Conservation (phyloP, 2,797 vertebrate species). For the Mus spretus region DNA sequence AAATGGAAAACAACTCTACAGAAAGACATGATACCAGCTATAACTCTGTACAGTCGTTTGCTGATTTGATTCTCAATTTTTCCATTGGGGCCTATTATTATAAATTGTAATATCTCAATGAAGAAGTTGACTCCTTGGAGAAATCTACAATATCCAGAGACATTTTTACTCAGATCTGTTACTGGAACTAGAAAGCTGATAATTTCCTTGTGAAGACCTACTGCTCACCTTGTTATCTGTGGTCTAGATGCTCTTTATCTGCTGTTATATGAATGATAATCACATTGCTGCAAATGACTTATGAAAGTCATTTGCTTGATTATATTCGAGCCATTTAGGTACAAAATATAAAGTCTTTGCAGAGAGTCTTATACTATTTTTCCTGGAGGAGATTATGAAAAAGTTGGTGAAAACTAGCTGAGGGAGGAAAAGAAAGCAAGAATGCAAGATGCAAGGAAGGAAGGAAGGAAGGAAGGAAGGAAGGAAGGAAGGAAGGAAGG, state of each 20-base stretch:
- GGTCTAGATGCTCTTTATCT: not conserved
- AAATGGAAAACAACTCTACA: not conserved
- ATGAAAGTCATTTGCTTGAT: conserved; percentile 6
- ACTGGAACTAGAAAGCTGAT: not conserved
- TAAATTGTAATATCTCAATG: not conserved
- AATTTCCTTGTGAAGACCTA: not conserved
- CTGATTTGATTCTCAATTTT: conserved; percentile 20
- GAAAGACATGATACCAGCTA: not conserved
- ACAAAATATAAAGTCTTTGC: not conserved
- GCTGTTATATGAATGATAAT: not conserved
- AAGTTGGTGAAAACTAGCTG: not conserved
- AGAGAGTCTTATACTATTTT: conserved; percentile 7
- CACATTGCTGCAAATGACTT: not conserved
- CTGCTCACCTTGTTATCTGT: not conserved
- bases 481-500: not conserved
- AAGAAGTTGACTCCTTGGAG: not conserved
- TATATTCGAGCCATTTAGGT: not conserved
- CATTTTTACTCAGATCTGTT: not conserved
- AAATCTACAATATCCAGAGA: not conserved
- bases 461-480: not conserved
- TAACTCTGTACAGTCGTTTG: not conserved
- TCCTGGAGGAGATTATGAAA: conserved; percentile 8
- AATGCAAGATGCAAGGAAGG: not conserved
- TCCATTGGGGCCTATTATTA: conserved; percentile 3
- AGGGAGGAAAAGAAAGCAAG: not conserved